These are phyloP conservation scores for Tetragonula carbonaria DNA, from an alignment of 2,888 invertebrate genomes.

Conservation along the genomic window DNA sequence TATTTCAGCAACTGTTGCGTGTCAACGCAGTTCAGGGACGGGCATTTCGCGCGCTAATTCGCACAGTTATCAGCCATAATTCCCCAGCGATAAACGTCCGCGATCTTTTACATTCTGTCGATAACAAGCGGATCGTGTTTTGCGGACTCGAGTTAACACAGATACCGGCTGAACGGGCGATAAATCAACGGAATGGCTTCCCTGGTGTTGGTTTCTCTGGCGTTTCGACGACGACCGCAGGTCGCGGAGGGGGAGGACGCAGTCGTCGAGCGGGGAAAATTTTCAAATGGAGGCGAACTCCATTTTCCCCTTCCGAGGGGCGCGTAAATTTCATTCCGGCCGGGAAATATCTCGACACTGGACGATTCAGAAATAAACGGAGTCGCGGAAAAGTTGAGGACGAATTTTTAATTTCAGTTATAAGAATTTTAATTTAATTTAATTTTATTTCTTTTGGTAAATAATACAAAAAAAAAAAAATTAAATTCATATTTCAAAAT, in stretches of 20 bases:
- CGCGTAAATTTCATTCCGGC: constrained; percentile 52
- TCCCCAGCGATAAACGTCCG: constrained; percentile 1
- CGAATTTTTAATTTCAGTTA: no score
- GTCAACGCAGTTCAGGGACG: not conserved
- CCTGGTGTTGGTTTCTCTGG: not conserved
- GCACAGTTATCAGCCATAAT: constrained; percentile 6
- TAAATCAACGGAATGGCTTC: not conserved
- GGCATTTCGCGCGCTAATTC: not conserved
- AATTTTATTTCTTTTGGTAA: no score
- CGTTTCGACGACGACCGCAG: constrained; percentile 1
- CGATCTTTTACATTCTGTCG: constrained; percentile 3
- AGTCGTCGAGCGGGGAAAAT: constrained; percentile 34
- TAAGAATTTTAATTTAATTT: no score
- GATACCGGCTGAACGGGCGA: constrained; percentile 7
- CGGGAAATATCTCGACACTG: constrained; percentile 56
- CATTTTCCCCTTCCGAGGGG: constrained; percentile 31
- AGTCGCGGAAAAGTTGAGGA: constrained; percentile 46
- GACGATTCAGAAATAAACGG: constrained; percentile 58
- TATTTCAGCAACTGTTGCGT: not conserved
- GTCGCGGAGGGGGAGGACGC: no score
- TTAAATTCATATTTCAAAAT: no score
- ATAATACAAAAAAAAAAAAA: no score
- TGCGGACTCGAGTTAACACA: constrained; percentile 2
- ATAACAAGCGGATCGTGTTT: constrained; percentile 7
- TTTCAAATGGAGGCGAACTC: constrained; percentile 27